These are phyloP conservation scores for Lasaia peninsularis DNA, from an alignment of 1,140 invertebrate genomes.

Conservation along the genomic window DNA sequence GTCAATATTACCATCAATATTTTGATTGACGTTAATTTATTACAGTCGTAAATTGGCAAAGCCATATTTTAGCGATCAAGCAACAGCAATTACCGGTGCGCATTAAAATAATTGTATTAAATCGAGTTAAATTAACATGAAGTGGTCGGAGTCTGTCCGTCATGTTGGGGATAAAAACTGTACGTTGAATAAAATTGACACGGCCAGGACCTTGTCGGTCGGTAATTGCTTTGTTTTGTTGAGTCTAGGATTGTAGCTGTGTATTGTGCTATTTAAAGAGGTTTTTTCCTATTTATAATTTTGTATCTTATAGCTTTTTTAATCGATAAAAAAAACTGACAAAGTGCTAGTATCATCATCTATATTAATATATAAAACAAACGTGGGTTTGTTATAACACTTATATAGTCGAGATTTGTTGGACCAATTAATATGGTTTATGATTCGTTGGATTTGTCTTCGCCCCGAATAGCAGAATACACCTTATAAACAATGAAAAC, in stretches of 20 bases:
- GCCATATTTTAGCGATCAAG: constrained; percentile 9
- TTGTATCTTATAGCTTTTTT: no score
- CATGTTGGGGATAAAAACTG: constrained; percentile 2
- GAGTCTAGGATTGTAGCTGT: background rate
- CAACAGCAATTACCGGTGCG: constrained; percentile 3
- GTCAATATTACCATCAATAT: constrained; percentile 2
- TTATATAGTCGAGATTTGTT: no score
- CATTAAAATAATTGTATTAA: constrained; percentile 12
- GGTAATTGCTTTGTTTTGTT: constrained; percentile 7
- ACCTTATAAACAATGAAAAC: no score
- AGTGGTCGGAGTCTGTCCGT: background rate
- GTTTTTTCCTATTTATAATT: no score
- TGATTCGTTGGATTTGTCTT: no score
- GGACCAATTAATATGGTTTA: no score
- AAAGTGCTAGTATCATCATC: no score
- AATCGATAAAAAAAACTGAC: no score
- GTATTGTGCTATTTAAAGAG: no score
- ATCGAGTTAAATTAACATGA: constrained; percentile 7
- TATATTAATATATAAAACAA: no score
- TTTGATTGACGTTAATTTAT: constrained; percentile 12
- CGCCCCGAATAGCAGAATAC: no score
- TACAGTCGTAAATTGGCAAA: background rate
- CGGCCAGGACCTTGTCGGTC: background rate
- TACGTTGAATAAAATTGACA: background rate
- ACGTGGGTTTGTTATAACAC: no score